phyloP scores from a whole-genome alignment of 2,888 invertebrate species.

The Agapetus fuscipes region DNA sequence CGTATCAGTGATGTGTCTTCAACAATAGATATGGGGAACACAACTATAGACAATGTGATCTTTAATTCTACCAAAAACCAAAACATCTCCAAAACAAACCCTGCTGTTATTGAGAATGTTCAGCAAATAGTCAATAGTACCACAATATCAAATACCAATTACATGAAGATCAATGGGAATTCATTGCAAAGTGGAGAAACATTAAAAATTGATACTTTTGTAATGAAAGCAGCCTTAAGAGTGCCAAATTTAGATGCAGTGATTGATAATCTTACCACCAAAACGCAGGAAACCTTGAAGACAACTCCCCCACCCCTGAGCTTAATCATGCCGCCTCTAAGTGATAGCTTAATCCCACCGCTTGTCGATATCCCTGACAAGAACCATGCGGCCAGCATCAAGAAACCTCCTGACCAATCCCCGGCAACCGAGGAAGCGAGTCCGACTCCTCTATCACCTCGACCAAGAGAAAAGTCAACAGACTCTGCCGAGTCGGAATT shows the following conservation, averaged over 20 bases:
- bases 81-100: not conserved
- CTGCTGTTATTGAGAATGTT: not conserved
- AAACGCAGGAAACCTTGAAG: not conserved
- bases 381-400: constrained; percentile 25
- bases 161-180: not conserved
- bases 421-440: constrained; percentile 8
- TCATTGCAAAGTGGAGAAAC: constrained; percentile 1
- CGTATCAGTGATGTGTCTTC: not conserved
- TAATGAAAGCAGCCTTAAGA: constrained; percentile 1
- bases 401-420: constrained; percentile 3
- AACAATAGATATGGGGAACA: not conserved
- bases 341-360: constrained; percentile 31
- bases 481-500: constrained; percentile 15
- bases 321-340: not conserved
- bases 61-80: not conserved
- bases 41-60: not conserved
- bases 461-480: constrained; percentile 10
- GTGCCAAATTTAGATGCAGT: constrained; percentile 8
- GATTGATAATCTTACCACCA: constrained; percentile 1
- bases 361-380: constrained; percentile 40
- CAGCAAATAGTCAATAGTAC: not conserved
- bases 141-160: constrained; percentile 4
- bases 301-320: not conserved
- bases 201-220: constrained; percentile 3
- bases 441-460: constrained; percentile 4